Base-by-base conservation (phyloP, 1,140 invertebrate genomes). In the Adoxophyes honmai region DNA sequence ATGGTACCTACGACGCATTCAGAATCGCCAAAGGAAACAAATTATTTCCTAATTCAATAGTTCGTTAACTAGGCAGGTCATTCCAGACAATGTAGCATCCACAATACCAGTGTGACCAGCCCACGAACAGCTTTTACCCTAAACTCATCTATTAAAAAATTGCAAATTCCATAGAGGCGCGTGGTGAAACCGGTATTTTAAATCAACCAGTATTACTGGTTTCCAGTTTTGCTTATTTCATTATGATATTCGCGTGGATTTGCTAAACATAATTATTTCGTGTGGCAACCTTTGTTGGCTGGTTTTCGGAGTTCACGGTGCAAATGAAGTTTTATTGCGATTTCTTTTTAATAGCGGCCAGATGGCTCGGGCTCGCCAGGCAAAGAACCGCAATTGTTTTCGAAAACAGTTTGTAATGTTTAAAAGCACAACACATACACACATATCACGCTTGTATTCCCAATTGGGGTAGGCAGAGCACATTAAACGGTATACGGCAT, bases 31-130 rank as follows among this genome's bases (percentile, higher is more conserved):
- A 70, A 66, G 58, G 60, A 36, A 54, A 63, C 53, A 73, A 78
- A 84, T 84, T 84, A 81, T 77, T 72, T 75, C 60, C 66, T 80
- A 79, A 84, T 84, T 84, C 78, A 78, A 78, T 77, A 81, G 76
- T 80, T 75, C 75, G 75, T 68, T 75, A 80, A 77, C 72, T 78
- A 33, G 52, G 54, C 66, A 68, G 76, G 78, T 78, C 76, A 78
- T 70, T 75, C 64, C 72, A 61, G 59, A 79, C 78, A 78, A 84
- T 78, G 56, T 70, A 37, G 10, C 53, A 35, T 36, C 52, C 38
- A 66, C 59, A 70, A 64, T 57, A 51, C 61, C 52, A 60, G 62
- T 64, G 33, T 36, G 21, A 21, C 13, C 13, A 34, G 42, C 16
- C 11, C 44, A 39, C 52, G 37, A 7, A 39, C 51, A 42, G 34